A percentile compares a stretch with the other conserved stretches of the same genome.
Evolutionary conservation across 2,113 vertebrate genomes (phyloP).

Genomic region (Turdus rufiventris): DNA sequence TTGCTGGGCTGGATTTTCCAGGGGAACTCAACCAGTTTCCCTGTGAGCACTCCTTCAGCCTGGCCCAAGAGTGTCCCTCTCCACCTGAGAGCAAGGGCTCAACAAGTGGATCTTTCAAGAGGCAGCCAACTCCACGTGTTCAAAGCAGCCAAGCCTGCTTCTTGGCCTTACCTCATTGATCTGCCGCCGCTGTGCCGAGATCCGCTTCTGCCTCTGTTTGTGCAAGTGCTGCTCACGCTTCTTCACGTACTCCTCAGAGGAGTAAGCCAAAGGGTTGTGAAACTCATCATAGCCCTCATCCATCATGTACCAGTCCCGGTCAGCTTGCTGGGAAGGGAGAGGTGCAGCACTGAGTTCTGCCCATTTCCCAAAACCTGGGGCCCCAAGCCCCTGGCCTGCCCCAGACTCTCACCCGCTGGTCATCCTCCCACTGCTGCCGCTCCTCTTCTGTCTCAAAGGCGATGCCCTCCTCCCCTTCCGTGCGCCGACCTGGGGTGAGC

Average conservation of each 20-base stretch:
- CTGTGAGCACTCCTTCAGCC: not conserved
- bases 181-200: slow-evolving; percentile 93
- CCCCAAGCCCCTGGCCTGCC: not conserved
- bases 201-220: slow-evolving; percentile 96
- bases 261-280: slow-evolving; percentile 91
- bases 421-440: slow-evolving; percentile 93
- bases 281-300: slow-evolving; percentile 96
- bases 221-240: slow-evolving; percentile 94
- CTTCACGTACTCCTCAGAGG: slow-evolving; percentile 91
- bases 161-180: slow-evolving; percentile 87
- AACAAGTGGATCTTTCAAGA: not conserved
- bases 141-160: accelerated
- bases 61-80: not conserved
- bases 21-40: not conserved
- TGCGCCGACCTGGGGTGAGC: slow-evolving; percentile 72
- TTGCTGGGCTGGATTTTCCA: not conserved
- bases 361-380: accelerated
- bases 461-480: slow-evolving; percentile 84
- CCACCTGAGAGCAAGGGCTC: not conserved
- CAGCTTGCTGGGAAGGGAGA: slow-evolving; percentile 84
- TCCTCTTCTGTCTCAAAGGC: slow-evolving; percentile 89
- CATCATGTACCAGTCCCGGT: slow-evolving; percentile 99
- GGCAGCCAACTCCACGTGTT: accelerated
- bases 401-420: slow-evolving; percentile 82
- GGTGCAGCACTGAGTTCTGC: not conserved